These are phyloP conservation scores for Diplolepis rosae DNA, from an alignment of 2,888 invertebrate species.

Conservation along the genomic window DNA sequence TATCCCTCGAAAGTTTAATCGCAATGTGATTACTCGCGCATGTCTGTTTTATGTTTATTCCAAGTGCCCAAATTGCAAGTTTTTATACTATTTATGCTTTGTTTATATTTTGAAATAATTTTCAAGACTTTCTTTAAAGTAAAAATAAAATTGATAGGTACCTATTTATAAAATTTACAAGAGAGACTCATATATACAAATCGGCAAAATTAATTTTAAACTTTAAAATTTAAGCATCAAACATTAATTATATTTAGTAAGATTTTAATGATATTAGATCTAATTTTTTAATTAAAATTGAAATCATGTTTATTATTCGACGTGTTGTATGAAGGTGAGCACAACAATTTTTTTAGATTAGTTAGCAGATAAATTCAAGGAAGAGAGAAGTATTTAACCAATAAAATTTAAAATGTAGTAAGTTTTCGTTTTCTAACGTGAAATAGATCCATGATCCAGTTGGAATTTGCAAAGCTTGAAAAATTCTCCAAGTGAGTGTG, in stretches of 20 bases:
- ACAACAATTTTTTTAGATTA: background rate
- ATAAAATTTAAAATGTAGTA: background rate
- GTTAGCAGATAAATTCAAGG: background rate
- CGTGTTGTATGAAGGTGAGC: background rate
- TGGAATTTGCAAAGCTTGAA: slow-evolving; percentile 20
- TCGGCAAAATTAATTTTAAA: too few relatives aligned
- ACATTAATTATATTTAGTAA: too few relatives aligned
- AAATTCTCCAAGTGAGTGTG: slow-evolving; percentile 32
- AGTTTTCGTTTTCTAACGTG: background rate
- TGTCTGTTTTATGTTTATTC: background rate
- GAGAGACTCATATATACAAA: too few relatives aligned
- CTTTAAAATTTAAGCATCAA: too few relatives aligned
- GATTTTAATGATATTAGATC: too few relatives aligned
- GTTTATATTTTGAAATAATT: background rate
- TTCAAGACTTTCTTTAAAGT: too few relatives aligned
- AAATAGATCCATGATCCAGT: background rate
- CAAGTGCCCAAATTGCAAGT: background rate
- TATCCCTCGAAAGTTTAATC: background rate
- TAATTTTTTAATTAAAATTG: too few relatives aligned
- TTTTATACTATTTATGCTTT: background rate
- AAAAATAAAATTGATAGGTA: too few relatives aligned
- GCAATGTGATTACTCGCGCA: background rate
- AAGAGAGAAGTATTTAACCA: background rate
- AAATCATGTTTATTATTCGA: too few relatives aligned
- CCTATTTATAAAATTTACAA: too few relatives aligned